Evolutionary conservation across 2,888 invertebrate genomes (phyloP), one percentile per base, ranked within the genome.

Genomic region (Subacronicta megacephala): DNA sequence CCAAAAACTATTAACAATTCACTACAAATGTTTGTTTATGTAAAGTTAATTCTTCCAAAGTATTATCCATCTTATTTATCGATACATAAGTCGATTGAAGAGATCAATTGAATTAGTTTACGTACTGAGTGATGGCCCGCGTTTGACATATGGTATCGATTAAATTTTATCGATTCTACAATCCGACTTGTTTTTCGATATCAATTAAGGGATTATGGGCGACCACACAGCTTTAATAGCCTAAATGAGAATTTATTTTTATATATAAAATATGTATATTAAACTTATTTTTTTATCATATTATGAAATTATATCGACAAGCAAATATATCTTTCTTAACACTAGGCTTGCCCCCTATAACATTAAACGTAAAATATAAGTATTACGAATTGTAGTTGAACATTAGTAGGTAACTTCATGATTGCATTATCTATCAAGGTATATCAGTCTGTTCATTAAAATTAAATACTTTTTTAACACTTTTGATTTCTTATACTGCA

Each of bases 1-100:
- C 77, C 85, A 78, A 83, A 85, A 87, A 85, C 83, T 83, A 83
- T 83, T 83, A 84, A 82, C 72, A 79, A 67, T 80, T 56, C 55
- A 66, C 65, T 74, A 81, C 79, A 72, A 78, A 67, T 86, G 81
- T 87, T 85, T 85, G 82, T 84, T 84, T 81, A 71, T 67, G 75
- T 72, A 56, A 67, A 65, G 71, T 68, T 73, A 64, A 71, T 62
- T 66, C 65, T 65, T 74, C 67, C 62, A 41, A 71, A 40, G 69
- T 57, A 72, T 63, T 67, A 69, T 62, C 50, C 62, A 67, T 75
- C 72, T 68, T 64, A 44, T 73, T 70, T 69, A 76, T 75, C 71
- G 75, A 78, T 75, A 71, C 51, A 44, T 62, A 68, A 70, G 63
- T 74, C 75, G 67, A 73, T 79, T 70, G 62, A 41, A 60, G 72